Evolutionary conservation across 2,888 invertebrate species (phyloP).

Genomic region (Drosophila eohydei): DNA sequence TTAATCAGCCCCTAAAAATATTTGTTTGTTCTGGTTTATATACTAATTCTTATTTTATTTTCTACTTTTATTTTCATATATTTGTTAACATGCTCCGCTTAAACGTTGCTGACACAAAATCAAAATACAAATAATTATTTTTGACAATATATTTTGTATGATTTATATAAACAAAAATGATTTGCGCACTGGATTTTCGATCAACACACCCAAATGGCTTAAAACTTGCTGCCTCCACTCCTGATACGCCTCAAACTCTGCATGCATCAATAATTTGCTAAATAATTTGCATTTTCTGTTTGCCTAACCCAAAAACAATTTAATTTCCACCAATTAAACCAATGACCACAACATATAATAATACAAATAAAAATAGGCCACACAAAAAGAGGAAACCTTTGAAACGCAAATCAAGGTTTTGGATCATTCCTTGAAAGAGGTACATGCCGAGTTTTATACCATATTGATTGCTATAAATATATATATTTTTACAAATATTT

Average conservation of each 20-base stretch:
- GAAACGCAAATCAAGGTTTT: conserved; percentile 95
- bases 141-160: conserved; percentile 14
- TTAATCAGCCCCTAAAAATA: background rate
- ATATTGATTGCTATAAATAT: conserved; percentile 3
- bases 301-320: conserved; percentile 38
- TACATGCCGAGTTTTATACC: conserved; percentile 86
- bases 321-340: conserved; percentile 40
- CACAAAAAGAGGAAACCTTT: conserved; percentile 97
- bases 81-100: conserved; percentile 60
- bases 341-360: conserved; percentile 84
- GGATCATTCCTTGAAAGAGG: conserved; percentile 96
- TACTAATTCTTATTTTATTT: conserved; percentile 78
- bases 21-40: conserved; percentile 40
- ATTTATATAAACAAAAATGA: conserved; percentile 18
- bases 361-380: conserved; percentile 88
- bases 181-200: conserved; percentile 49
- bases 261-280: conserved; percentile 52
- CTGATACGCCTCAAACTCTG: conserved; percentile 43
- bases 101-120: conserved; percentile 40
- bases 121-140: conserved; percentile 20
- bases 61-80: conserved; percentile 73
- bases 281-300: conserved; percentile 47
- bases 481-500: conserved; percentile 18
- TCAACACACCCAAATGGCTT: conserved; percentile 35
- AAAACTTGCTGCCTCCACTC: conserved; percentile 15